Evolutionary conservation across 2,888 invertebrate species (phyloP).

Genomic region (Andrena haemorrhoa): DNA sequence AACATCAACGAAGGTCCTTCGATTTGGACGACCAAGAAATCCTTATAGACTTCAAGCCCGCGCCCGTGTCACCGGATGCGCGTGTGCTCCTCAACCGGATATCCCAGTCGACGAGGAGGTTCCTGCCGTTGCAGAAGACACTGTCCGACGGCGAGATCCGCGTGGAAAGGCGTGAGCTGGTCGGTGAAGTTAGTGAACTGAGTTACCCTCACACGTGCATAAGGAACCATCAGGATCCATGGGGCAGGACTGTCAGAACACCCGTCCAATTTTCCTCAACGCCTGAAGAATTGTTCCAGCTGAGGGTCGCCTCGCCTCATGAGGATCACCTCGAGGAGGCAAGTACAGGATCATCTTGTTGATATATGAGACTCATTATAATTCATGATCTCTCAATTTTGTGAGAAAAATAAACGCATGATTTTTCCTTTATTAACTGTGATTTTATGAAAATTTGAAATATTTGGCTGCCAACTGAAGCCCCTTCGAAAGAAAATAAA

Average conservation of each 20-base stretch:
- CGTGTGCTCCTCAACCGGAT: constrained; percentile 83
- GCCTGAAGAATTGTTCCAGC: constrained; percentile 82
- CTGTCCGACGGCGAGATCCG: constrained; percentile 92
- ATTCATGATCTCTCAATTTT: neutral
- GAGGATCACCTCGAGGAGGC: constrained; percentile 81
- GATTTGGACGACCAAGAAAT: constrained; percentile 92
- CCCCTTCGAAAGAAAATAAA: neutral
- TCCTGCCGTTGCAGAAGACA: constrained; percentile 89
- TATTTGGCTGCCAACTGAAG: neutral
- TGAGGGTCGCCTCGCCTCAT: constrained; percentile 78
- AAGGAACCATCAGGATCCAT: constrained; percentile 82
- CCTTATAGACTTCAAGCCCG: constrained; percentile 94
- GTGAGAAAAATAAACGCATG: neutral
- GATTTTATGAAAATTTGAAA: neutral
- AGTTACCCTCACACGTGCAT: constrained; percentile 84
- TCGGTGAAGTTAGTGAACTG: constrained; percentile 84
- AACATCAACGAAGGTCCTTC: constrained; percentile 79
- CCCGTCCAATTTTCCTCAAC: constrained; percentile 84
- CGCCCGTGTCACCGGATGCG: constrained; percentile 88
- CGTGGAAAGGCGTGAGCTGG: constrained; percentile 85
- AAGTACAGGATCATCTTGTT: constrained; percentile 8
- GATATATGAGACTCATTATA: neutral
- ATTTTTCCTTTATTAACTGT: neutral
- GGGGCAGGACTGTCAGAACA: constrained; percentile 79
- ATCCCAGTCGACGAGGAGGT: constrained; percentile 84